phyloP scores from a whole-genome alignment of 2,888 invertebrate genomes.

The Margaritifera margaritifera region DNA sequence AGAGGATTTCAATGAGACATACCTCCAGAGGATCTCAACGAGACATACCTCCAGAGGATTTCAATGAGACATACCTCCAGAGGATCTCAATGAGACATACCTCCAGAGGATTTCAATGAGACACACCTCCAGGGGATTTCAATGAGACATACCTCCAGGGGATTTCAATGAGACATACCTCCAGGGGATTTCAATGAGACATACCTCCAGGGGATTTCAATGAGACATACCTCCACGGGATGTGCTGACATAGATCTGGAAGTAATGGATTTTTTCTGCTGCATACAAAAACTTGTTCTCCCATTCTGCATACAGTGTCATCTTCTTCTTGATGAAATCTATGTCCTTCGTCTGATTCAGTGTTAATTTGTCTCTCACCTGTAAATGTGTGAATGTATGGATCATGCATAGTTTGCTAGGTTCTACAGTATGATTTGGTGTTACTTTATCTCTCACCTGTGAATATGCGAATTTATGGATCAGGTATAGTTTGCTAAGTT shows the following conservation, averaged over 20 bases:
- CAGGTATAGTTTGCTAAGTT: no score
- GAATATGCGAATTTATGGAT: no score
- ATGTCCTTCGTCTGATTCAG: conserved; percentile 12
- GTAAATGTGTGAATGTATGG: background rate
- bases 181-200: conserved; percentile 10
- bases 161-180: conserved; percentile 10
- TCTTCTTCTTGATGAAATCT: conserved; percentile 12
- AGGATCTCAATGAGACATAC: conserved; percentile 8
- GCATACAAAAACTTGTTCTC: conserved; percentile 15
- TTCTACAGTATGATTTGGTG: no score
- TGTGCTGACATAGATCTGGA: conserved; percentile 17
- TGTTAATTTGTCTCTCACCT: conserved; percentile 14
- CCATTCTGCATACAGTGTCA: conserved; percentile 17
- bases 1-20: conserved; percentile 3
- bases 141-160: conserved; percentile 16
- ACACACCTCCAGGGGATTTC: conserved; percentile 18
- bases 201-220: conserved; percentile 15
- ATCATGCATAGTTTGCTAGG: no score
- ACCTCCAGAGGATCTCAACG: conserved; percentile 13
- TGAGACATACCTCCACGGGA: conserved; percentile 16
- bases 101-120: conserved; percentile 8
- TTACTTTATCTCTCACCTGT: no score
- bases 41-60: conserved; percentile 18
- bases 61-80: conserved; percentile 14
- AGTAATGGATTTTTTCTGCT: conserved; percentile 8